phyloP scores from a whole-genome alignment of 37 sponge, comb jelly and placozoan genomes.

The Sycon ciliatum region DNA sequence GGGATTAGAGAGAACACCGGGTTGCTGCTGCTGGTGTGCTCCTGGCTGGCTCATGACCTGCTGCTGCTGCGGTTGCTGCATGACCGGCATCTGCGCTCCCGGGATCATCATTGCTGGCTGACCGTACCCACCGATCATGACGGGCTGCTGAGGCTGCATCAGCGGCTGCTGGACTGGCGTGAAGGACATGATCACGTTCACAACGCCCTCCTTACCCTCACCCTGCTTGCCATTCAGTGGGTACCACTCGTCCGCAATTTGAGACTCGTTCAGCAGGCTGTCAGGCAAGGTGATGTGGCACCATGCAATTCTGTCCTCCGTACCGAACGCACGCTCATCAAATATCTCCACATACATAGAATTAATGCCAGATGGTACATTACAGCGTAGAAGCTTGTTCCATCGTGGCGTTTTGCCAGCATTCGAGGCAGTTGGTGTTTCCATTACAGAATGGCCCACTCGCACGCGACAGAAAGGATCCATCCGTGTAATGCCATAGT shows the following conservation, averaged over 20 bases:
- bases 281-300: slow-evolving; percentile 63
- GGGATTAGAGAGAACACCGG: slow-evolving; percentile 24
- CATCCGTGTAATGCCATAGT: slow-evolving; percentile 53
- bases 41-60: background rate
- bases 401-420: slow-evolving; percentile 91
- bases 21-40: slow-evolving; percentile 49
- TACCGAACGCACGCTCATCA: slow-evolving; percentile 57
- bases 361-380: slow-evolving; percentile 73
- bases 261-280: slow-evolving; percentile 66
- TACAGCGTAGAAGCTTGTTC: slow-evolving; percentile 92
- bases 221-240: slow-evolving; percentile 84
- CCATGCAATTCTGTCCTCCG: slow-evolving; percentile 87
- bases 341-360: too few species aligned
- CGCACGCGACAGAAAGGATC: slow-evolving; percentile 90
- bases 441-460: slow-evolving; percentile 84
- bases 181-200: slow-evolving; percentile 38
- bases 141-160: too few species aligned
- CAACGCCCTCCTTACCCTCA: slow-evolving; percentile 80
- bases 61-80: background rate
- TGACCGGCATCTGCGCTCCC: too few species aligned
- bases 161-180: too few species aligned
- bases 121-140: too few species aligned
- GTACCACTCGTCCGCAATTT: slow-evolving; percentile 92
- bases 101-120: too few species aligned
- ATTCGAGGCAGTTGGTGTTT: slow-evolving; percentile 75